phyloP scores from a whole-genome alignment of 2,113 vertebrate genomes.

The Rostratula benghalensis region DNA sequence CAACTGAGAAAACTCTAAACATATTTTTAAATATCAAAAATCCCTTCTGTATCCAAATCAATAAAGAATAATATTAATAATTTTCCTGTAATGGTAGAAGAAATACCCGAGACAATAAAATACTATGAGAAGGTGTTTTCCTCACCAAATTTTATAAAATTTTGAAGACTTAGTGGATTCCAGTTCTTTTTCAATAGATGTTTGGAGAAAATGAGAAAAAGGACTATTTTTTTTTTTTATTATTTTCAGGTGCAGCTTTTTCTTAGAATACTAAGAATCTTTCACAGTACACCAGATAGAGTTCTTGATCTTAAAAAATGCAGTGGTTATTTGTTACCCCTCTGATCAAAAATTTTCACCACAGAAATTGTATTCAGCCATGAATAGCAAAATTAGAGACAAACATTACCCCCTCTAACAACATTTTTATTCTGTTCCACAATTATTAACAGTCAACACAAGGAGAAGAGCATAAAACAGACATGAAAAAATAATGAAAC shows the following conservation, averaged over 20 bases:
- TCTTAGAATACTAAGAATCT: neutral
- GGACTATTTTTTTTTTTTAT: neutral
- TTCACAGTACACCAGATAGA: neutral
- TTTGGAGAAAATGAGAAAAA: neutral
- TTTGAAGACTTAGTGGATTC: neutral
- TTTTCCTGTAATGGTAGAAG: neutral
- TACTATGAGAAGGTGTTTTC: neutral
- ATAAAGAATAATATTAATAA: neutral
- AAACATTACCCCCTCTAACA: neutral
- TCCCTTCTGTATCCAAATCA: neutral
- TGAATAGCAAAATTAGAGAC: neutral
- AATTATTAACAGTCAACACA: neutral
- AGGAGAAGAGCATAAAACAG: neutral
- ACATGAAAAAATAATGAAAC: neutral
- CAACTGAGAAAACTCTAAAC: neutral
- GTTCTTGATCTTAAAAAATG: neutral
- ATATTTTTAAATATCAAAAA: neutral
- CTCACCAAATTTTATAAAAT: neutral
- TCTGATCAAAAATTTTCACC: neutral
- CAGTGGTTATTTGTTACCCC: neutral
- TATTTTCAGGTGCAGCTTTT: neutral
- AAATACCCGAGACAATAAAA: slow-evolving; percentile 16
- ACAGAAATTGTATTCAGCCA: neutral
- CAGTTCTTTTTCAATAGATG: neutral
- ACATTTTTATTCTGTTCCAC: neutral